Evolutionary conservation across 2,113 vertebrate species (phyloP).

Genomic region (Aix galericulata): DNA sequence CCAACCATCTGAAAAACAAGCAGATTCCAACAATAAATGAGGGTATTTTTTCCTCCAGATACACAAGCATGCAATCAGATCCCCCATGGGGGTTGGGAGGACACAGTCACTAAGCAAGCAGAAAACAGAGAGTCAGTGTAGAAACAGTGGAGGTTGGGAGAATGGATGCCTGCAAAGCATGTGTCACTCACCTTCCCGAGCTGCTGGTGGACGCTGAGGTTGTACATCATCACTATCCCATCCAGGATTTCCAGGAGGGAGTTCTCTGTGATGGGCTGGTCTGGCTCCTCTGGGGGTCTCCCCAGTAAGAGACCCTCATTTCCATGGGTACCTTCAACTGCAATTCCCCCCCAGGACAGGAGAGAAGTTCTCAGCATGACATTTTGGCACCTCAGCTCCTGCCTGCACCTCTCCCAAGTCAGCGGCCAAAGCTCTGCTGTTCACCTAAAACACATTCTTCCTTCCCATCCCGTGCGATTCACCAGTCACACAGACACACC

Average conservation of each 20-base stretch:
- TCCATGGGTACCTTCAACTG: constrained; percentile 93
- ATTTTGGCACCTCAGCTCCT: background rate
- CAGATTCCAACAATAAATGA: background rate
- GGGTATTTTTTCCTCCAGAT: background rate
- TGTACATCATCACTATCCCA: constrained; percentile 97
- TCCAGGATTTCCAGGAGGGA: constrained; percentile 94
- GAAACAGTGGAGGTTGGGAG: fast-evolving
- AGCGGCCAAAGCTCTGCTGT: background rate
- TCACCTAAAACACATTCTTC: background rate
- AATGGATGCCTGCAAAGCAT: background rate
- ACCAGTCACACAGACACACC: background rate
- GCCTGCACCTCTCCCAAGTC: background rate
- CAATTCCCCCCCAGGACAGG: constrained; percentile 13
- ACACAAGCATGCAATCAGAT: background rate
- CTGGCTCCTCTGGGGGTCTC: constrained; percentile 88
- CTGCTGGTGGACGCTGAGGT: constrained; percentile 97
- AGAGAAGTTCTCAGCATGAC: background rate
- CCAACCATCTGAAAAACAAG: constrained; percentile 91
- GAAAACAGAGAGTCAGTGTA: background rate
- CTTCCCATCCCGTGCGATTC: background rate
- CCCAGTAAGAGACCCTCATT: constrained; percentile 94
- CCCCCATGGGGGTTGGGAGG: fast-evolving
- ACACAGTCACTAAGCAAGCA: background rate
- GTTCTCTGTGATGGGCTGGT: constrained; percentile 91
- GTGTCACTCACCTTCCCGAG: constrained; percentile 88